Conservation (phyloP, 1,140 invertebrate species). For the Sycobia sp. region DNA sequence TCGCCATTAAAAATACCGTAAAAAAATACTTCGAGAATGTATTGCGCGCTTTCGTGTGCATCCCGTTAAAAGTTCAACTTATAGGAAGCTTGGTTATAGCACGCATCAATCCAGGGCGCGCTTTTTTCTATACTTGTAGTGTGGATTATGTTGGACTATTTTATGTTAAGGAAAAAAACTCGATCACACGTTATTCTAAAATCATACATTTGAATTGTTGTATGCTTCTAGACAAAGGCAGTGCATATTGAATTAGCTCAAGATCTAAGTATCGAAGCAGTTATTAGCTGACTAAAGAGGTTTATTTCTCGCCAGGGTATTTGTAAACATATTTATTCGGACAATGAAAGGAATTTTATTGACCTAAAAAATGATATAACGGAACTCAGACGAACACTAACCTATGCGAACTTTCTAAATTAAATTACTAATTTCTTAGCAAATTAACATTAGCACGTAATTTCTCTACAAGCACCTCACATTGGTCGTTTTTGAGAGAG, state of each 20-base stretch:
- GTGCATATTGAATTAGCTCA: slow-evolving; percentile 20
- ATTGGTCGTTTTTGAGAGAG: slow-evolving; percentile 50
- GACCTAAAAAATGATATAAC: slow-evolving; percentile 1
- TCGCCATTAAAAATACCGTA: slow-evolving; percentile 23
- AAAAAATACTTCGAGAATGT: neutral
- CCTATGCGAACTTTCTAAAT: too few species aligned
- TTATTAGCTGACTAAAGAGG: slow-evolving; percentile 39
- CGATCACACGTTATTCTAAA: neutral
- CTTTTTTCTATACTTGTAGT: slow-evolving; percentile 44
- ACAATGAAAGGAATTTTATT: slow-evolving; percentile 31
- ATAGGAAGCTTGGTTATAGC: slow-evolving; percentile 43
- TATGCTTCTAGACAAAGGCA: neutral
- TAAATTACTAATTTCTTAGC: too few species aligned
- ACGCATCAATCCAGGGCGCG: slow-evolving; percentile 19
- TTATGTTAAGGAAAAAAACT: neutral
- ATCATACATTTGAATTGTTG: neutral
- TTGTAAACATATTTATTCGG: slow-evolving; percentile 13
- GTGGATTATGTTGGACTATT: slow-evolving; percentile 41
- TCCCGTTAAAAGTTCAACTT: neutral
- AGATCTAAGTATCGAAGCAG: slow-evolving; percentile 37
- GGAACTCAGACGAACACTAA: neutral
- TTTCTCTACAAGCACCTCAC: slow-evolving; percentile 41
- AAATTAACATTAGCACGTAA: slow-evolving; percentile 40
- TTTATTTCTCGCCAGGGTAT: slow-evolving; percentile 38
- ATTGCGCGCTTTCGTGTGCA: neutral